Conservation (phyloP, 2,113 vertebrate genomes). For the Aptenodytes forsteri region DNA sequence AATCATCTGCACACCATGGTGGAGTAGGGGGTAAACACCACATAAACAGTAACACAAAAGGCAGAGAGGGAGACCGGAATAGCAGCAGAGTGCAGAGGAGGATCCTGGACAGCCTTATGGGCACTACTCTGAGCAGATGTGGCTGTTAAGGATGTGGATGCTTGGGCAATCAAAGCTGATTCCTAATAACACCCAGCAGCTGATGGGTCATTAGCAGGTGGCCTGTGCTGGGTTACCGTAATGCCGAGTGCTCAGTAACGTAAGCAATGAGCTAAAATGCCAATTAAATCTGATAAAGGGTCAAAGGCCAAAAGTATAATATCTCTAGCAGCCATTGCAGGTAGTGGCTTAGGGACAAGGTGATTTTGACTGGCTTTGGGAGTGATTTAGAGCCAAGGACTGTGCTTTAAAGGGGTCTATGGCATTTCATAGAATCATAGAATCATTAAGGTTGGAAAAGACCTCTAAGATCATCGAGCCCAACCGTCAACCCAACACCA, state of each 20-base stretch:
- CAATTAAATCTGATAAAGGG: background rate
- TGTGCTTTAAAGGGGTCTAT: background rate
- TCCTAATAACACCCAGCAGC: background rate
- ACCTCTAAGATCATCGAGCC: too few species aligned
- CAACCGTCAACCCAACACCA: too few species aligned
- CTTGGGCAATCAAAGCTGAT: background rate
- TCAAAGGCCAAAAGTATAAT: background rate
- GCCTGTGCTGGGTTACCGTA: background rate
- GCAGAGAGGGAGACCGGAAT: background rate
- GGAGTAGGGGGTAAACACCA: background rate
- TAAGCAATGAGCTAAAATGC: background rate
- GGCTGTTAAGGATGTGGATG: background rate
- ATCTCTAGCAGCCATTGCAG: background rate
- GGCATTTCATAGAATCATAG: too few species aligned
- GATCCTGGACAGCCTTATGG: background rate
- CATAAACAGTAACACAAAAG: fast-evolving
- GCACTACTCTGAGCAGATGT: fast-evolving
- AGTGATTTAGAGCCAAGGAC: background rate
- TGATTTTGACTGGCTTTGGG: background rate
- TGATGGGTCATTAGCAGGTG: background rate
- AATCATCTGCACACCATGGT: background rate
- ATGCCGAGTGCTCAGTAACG: background rate
- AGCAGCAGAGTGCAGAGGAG: background rate
- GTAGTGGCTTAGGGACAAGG: background rate
- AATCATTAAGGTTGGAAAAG: too few species aligned